Evolutionary conservation across 1,140 invertebrate species (phyloP), one percentile per base, ranked within the genome.

Genomic region (Thaumetopoea pityocampa): DNA sequence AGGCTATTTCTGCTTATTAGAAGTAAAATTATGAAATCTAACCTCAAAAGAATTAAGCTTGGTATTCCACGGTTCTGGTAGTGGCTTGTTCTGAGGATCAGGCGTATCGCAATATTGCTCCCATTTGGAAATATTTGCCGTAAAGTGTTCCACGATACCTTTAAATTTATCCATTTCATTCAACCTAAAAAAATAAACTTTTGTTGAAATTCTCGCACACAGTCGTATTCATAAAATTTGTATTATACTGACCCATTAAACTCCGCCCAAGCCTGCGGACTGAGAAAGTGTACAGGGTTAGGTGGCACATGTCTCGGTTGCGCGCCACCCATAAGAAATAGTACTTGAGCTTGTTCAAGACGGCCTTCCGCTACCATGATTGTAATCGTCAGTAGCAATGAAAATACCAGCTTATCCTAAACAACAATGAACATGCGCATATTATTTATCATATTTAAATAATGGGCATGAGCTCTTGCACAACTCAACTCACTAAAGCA

Each of bases 301-400:
- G 60, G 62, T 4, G 47, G 45, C 5, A 76, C 55, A 30, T 62
- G 34, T 0, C 68, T 57, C 4, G 74, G 63, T 26, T 73, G 62
- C 15, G 94, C 96, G n/a, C 96, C 96, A 4, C 94, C 97, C 49
- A 98, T 66, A 3, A 98, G 85, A 79, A 98, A 98, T 84, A 95
- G 89, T 91, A 96, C 97, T 58, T 97, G 92, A 0, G 74, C 46
- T 7, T 89, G 85, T 40, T 91, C 85, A n/a, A 98, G 81, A 47
- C 87, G 67, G 15, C 89, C 88, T 18, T 90, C 83, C 46, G 91
- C 90, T 62, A 94, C 91, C 81, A 94, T 85, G 42, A 98, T 85
- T 70, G 97, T 98, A 8, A 95, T 86, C 32, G 90, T 90, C 29
- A 99, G 86, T 44, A 98, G 72, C 46, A 98, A 85, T 0, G 96